phyloP scores from a whole-genome alignment of 2,113 vertebrate genomes.

The Sisor rabdophorus region DNA sequence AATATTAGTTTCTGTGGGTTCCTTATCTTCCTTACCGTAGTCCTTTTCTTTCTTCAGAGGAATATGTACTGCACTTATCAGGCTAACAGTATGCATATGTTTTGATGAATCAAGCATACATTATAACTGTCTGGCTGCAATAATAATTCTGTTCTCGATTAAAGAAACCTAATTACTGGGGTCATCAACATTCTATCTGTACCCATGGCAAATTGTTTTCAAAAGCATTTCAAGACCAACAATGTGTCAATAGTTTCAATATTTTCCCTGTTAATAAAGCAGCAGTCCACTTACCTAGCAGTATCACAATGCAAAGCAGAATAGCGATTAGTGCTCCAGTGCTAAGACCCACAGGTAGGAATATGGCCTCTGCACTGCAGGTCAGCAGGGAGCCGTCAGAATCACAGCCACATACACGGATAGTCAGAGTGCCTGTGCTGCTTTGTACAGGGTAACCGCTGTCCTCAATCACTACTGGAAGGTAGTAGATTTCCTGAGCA shows the following conservation, averaged over 20 bases:
- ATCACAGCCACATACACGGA: constrained; percentile 90
- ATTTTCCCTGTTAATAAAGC: neutral
- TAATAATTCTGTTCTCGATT: neutral
- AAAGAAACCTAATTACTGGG: constrained; percentile 5
- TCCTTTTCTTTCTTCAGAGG: neutral
- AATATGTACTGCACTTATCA: neutral
- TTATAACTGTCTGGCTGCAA: neutral
- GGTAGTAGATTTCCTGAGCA: constrained; percentile 84
- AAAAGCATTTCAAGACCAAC: neutral
- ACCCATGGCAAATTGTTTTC: neutral
- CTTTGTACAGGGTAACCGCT: constrained; percentile 89
- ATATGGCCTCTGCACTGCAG: constrained; percentile 92
- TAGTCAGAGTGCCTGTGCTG: constrained; percentile 92
- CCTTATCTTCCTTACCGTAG: neutral
- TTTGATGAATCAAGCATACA: too few species aligned
- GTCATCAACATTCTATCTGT: neutral
- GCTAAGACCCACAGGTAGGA: constrained; percentile 93
- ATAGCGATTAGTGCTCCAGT: constrained; percentile 94
- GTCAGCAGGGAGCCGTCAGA: constrained; percentile 85
- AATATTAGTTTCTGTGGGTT: neutral
- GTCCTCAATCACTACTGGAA: constrained; percentile 88
- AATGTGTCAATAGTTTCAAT: neutral
- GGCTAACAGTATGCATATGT: too few species aligned
- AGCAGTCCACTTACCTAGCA: constrained; percentile 79
- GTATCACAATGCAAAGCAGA: constrained; percentile 88